phyloP scores from a whole-genome alignment of 2,888 invertebrate species.

The Hydrotaea cyrtoneurina region DNA sequence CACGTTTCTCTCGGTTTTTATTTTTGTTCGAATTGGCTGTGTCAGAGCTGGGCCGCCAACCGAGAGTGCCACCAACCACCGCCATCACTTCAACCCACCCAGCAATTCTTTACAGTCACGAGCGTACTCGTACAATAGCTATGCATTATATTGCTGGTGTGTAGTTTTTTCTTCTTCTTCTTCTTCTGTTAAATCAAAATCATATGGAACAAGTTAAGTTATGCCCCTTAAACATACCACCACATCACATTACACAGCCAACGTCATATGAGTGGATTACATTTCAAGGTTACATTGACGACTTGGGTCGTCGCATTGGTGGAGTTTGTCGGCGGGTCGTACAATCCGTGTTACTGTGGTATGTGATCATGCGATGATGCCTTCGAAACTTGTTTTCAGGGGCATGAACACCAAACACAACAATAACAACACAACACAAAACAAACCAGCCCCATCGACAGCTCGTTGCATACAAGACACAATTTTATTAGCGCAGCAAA shows the following conservation, averaged over 20 bases:
- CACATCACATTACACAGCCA: background rate
- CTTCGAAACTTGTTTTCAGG: slow-evolving; percentile 65
- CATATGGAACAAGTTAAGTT: slow-evolving; percentile 64
- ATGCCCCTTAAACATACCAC: slow-evolving; percentile 63
- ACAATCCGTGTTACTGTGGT: slow-evolving; percentile 1
- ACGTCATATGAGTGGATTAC: slow-evolving; percentile 24
- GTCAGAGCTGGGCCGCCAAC: slow-evolving; percentile 10
- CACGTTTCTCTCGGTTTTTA: slow-evolving; percentile 53
- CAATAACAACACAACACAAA: too few species aligned
- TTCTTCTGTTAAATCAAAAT: slow-evolving; percentile 40
- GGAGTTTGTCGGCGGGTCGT: background rate
- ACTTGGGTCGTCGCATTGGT: slow-evolving; percentile 15
- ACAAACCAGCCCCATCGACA: background rate
- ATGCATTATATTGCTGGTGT: background rate
- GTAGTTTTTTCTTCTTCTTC: background rate
- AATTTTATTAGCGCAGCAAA: slow-evolving; percentile 40
- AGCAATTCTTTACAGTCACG: slow-evolving; percentile 53
- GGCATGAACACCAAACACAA: slow-evolving; percentile 26
- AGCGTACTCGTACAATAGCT: slow-evolving; percentile 54
- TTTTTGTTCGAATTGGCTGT: background rate
- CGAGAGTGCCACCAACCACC: background rate
- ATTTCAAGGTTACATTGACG: slow-evolving; percentile 65
- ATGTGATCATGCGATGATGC: slow-evolving; percentile 31
- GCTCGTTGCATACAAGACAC: background rate
- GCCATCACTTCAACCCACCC: slow-evolving; percentile 7